A percentile compares a stretch with the other conserved stretches of the same genome.
These are phyloP conservation scores for Lypha dubia DNA, from an alignment of 2,888 invertebrate species.

Conservation along the genomic window DNA sequence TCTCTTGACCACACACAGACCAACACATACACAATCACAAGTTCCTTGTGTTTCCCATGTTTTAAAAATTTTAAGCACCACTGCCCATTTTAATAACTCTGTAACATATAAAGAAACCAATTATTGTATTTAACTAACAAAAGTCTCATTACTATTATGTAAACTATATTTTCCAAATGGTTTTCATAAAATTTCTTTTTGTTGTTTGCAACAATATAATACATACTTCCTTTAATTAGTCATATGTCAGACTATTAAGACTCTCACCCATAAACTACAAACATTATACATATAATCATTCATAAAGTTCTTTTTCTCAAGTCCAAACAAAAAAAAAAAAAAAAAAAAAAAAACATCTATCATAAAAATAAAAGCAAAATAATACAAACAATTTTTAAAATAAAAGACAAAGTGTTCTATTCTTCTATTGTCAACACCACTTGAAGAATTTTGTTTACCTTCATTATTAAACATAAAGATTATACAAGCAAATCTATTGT, in stretches of 20 bases:
- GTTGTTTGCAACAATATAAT: constrained; percentile 52
- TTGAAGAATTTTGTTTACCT: constrained; percentile 61
- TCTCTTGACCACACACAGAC: too few relatives aligned
- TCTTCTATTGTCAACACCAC: constrained; percentile 62
- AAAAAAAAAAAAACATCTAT: constrained; percentile 50
- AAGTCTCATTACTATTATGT: constrained; percentile 10
- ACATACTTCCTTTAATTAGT: constrained; percentile 70
- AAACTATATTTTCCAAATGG: background rate
- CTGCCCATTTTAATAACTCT: background rate
- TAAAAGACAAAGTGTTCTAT: constrained; percentile 57
- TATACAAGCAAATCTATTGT: constrained; percentile 54
- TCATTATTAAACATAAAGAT: constrained; percentile 40
- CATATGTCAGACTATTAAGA: constrained; percentile 67
- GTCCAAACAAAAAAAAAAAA: background rate
- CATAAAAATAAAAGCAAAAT: constrained; percentile 6
- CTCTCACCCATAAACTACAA: constrained; percentile 45
- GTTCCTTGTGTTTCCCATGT: too few relatives aligned
- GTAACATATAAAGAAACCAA: background rate
- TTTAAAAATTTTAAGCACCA: background rate
- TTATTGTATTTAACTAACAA: background rate
- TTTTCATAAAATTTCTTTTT: background rate
- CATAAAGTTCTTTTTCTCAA: constrained; percentile 34
- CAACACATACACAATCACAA: too few relatives aligned
- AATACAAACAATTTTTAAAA: background rate
- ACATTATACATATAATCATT: constrained; percentile 54